Conservation (phyloP, 1,140 invertebrate genomes). For the Chironomus tepperi region DNA sequence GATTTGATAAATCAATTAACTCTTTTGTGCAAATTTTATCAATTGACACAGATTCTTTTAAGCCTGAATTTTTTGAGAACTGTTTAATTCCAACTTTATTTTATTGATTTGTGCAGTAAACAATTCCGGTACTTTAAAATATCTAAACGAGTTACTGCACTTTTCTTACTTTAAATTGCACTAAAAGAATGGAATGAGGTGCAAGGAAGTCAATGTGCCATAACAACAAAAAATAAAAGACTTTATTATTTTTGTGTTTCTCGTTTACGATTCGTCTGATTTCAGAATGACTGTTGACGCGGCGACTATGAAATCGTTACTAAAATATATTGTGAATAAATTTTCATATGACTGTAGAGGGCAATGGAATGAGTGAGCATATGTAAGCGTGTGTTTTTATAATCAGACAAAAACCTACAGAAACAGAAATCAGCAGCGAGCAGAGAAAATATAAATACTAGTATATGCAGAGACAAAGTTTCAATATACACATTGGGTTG, state of each 20-base stretch:
- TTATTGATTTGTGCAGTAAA: not conserved
- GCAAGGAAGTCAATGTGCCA: not conserved
- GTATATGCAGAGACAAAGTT: too few relatives aligned
- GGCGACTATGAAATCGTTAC: conserved; percentile 11
- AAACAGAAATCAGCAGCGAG: not conserved
- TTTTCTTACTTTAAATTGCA: not conserved
- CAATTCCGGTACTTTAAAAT: not conserved
- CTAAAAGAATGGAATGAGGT: not conserved
- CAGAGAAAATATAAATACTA: too few relatives aligned
- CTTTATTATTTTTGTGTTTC: not conserved
- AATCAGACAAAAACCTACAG: not conserved
- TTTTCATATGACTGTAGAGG: not conserved
- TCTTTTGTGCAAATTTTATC: too few relatives aligned
- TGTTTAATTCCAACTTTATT: too few relatives aligned
- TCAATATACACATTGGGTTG: not conserved
- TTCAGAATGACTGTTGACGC: not conserved
- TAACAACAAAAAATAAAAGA: not conserved
- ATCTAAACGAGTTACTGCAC: not conserved
- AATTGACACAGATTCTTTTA: too few relatives aligned
- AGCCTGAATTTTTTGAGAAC: too few relatives aligned
- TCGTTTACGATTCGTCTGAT: too few relatives aligned
- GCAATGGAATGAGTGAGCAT: conserved; percentile 11
- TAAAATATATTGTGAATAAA: conserved; percentile 11
- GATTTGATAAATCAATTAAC: too few relatives aligned
- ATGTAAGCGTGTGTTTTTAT: not conserved